Evolutionary conservation across 1,140 invertebrate genomes (phyloP).

Genomic region (Diachasma alloeum): DNA sequence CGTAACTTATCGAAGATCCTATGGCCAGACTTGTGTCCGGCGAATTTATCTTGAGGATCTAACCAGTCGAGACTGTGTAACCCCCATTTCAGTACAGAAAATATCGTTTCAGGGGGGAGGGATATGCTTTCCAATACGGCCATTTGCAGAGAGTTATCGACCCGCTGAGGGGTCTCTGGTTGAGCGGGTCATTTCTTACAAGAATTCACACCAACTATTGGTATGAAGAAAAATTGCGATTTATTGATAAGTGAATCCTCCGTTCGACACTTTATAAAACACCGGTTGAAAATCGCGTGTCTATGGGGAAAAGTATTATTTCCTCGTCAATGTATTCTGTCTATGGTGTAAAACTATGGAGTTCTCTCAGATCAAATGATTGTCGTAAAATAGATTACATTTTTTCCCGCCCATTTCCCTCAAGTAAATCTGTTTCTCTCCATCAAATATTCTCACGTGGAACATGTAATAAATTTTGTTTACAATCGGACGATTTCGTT

Average conservation of each 20-base stretch:
- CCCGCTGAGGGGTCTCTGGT: background rate
- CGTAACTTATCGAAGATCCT: constrained; percentile 42
- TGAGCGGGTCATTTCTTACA: background rate
- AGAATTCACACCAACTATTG: background rate
- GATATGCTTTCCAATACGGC: background rate
- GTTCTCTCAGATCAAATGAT: too few species aligned
- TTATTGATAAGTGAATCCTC: background rate
- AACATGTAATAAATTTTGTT: too few species aligned
- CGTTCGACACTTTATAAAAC: background rate
- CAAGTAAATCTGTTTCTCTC: too few species aligned
- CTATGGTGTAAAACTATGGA: too few species aligned
- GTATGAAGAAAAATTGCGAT: background rate
- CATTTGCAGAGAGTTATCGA: background rate
- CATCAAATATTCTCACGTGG: too few species aligned
- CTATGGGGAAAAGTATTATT: too few species aligned
- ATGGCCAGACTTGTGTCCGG: background rate
- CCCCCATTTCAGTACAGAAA: background rate
- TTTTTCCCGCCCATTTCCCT: too few species aligned
- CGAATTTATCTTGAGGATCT: constrained; percentile 15
- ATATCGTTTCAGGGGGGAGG: background rate
- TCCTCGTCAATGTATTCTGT: too few species aligned
- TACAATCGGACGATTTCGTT: too few species aligned
- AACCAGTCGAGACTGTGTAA: background rate
- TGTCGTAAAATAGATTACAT: too few species aligned
- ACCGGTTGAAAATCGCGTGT: background rate